Base-by-base conservation (phyloP, 2,113 vertebrate species). In the Elanoides forficatus region DNA sequence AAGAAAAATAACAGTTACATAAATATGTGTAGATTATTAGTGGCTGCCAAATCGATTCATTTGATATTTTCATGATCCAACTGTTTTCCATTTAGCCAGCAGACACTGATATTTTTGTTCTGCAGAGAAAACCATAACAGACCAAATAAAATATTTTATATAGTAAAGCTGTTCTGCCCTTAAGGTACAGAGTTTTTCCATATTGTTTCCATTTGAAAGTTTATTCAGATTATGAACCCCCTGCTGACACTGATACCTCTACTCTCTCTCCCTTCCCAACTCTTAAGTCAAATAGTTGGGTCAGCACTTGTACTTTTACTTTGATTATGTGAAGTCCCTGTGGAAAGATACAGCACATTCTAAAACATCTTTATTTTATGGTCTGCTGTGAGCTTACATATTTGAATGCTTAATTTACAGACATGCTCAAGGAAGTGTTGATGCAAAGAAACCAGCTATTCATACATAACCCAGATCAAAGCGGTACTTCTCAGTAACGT, bases 1-100 rank as follows among this genome's bases (percentile, higher is more conserved):
- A 72, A 75, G 25, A 90, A 91, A 82, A 90, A 81, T 45, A 91
- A 92, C 65, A 91, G 59, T 88, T 95, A 74, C 83, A 87, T 96
- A 97, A 96, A 86, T 95, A 72, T 83, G 45, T 81, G 88, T 82
- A 90, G 78, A 90, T 95, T 96, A 95, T 95, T 95, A 90, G 88
- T 43, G n/a, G 81, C 52, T 95, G 91, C 92, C 88, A 96, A 81
- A 94, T 32, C 96, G 88, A 96, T 86, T 68, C 75, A 96, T 95
- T 88, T 95, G 88, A 97, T 97, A 96, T 94, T 96, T 96, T 97
- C 91, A 97, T 92, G 94, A 96, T 95, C 86, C 94, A 92, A 96
- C 83, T 97, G 96, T 96, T 97, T 96, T 93, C 91, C 92, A 96
- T 96, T 96, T 95, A 95, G 81, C 84, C 94, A 95, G 91, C 95